These are phyloP conservation scores for Cryptus viduatorius DNA, from an alignment of 2,888 invertebrate species.

Conservation along the genomic window DNA sequence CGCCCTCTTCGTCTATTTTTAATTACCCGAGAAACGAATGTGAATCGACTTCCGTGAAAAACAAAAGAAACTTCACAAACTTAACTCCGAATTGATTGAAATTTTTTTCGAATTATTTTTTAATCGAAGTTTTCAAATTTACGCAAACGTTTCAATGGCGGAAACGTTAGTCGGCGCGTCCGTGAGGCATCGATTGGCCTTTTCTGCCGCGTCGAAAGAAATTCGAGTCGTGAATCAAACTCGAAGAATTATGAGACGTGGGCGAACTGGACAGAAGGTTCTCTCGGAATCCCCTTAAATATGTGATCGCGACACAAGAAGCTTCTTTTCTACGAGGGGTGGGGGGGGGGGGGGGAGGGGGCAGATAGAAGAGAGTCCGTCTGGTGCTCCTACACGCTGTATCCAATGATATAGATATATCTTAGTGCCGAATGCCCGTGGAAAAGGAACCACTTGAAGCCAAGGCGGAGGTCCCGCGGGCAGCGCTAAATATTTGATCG, in stretches of 20 bases:
- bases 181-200: neutral
- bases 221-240: constrained; percentile 12
- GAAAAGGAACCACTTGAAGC: constrained; percentile 76
- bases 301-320: constrained; percentile 77
- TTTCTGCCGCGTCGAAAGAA: neutral
- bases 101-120: too few species aligned
- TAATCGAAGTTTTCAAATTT: neutral
- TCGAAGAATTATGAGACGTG: constrained; percentile 52
- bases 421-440: constrained; percentile 34
- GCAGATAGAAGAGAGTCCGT: constrained; percentile 58
- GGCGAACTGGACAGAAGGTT: constrained; percentile 33
- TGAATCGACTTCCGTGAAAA: constrained; percentile 36
- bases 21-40: constrained; percentile 80
- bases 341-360: too few species aligned
- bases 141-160: neutral
- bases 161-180: too few species aligned
- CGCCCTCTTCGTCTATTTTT: constrained; percentile 81
- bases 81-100: neutral
- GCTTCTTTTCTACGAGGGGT: constrained; percentile 72
- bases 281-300: constrained; percentile 70
- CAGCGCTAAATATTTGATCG: constrained; percentile 84
- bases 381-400: constrained; percentile 39
- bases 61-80: neutral
- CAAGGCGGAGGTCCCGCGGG: constrained; percentile 69
- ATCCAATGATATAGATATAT: constrained; percentile 30